Evolutionary conservation across 1,140 invertebrate species (phyloP).

Genomic region (Tetramorium parvispinum): DNA sequence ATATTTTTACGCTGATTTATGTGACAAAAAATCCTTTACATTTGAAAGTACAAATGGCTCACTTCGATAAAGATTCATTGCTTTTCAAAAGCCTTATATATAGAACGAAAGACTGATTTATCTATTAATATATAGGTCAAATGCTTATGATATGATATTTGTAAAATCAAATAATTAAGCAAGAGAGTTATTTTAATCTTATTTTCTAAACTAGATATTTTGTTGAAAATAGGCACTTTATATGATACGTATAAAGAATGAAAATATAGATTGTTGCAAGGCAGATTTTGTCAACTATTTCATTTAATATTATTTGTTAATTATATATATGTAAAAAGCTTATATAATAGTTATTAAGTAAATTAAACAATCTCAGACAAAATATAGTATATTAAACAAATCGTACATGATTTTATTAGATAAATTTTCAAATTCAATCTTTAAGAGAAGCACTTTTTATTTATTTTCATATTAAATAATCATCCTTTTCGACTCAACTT

Average conservation of each 20-base stretch:
- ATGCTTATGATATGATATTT: not conserved
- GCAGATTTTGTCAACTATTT: not conserved
- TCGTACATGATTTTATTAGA: not conserved
- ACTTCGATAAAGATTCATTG: not conserved
- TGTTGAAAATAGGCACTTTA: not conserved
- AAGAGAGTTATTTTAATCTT: not conserved
- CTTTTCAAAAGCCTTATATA: not conserved
- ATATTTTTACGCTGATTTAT: slow-evolving; percentile 1
- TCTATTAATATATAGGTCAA: slow-evolving; percentile 13
- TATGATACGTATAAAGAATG: not conserved
- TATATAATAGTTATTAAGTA: not conserved
- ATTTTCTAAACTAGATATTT: not conserved
- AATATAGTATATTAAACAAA: slow-evolving; percentile 2
- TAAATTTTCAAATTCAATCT: not conserved
- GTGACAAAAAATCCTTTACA: not conserved
- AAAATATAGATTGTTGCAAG: not conserved
- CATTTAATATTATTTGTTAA: not conserved
- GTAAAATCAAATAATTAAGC: not conserved
- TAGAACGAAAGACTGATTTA: not conserved
- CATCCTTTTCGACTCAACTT: not conserved
- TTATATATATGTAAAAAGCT: not conserved
- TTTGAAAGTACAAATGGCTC: not conserved
- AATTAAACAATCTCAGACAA: not conserved
- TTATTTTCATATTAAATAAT: not conserved
- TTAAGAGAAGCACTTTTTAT: not conserved